phyloP scores from a whole-genome alignment of 2,113 vertebrate genomes.

The Chloroceryle aenea region DNA sequence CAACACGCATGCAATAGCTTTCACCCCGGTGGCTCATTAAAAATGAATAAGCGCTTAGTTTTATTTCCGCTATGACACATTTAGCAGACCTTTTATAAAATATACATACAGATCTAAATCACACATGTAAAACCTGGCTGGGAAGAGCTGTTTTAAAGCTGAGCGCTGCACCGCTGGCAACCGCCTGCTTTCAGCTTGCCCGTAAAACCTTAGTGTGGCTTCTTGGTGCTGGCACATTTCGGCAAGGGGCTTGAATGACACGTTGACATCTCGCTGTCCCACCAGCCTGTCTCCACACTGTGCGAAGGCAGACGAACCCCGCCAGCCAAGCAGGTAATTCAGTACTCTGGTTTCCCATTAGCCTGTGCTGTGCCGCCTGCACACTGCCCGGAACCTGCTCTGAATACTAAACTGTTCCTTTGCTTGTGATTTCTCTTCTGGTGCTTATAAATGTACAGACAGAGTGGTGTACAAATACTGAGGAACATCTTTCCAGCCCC shows the following conservation, averaged over 20 bases:
- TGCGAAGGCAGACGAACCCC: neutral
- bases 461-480: neutral
- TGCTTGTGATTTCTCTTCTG: neutral
- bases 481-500: neutral
- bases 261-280: neutral
- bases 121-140: neutral
- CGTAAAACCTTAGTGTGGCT: accelerated
- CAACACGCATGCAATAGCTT: neutral
- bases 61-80: neutral
- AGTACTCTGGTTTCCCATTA: neutral
- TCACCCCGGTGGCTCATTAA: neutral
- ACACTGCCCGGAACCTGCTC: neutral
- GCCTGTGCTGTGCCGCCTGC: neutral
- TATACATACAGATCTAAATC: neutral
- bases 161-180: accelerated
- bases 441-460: neutral
- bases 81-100: slow-evolving; percentile 12
- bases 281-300: neutral
- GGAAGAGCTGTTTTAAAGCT: neutral
- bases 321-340: neutral
- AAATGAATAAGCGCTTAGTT: neutral
- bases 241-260: neutral
- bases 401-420: neutral
- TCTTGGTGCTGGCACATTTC: neutral
- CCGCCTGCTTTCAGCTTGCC: neutral